Conservation (phyloP, 2,888 invertebrate species). For the Monopis laevigella region DNA sequence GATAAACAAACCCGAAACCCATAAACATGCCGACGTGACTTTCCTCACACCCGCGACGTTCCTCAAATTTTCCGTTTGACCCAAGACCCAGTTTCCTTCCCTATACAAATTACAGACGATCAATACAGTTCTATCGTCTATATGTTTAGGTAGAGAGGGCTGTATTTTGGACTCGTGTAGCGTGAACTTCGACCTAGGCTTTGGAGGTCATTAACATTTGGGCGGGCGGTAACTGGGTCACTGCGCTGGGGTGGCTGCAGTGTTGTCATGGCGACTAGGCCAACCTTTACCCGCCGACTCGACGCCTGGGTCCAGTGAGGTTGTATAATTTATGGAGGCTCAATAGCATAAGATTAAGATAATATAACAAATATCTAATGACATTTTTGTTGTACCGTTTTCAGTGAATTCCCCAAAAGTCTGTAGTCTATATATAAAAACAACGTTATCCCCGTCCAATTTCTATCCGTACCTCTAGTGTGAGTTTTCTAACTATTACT, state of each 20-base stretch:
- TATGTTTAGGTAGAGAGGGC: slow-evolving; percentile 12
- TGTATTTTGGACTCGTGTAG: slow-evolving; percentile 53
- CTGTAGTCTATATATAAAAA: too few relatives aligned
- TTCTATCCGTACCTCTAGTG: too few relatives aligned
- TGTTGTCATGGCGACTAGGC: slow-evolving; percentile 39
- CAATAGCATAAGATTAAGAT: too few relatives aligned
- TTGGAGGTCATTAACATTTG: slow-evolving; percentile 69
- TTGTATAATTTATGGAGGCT: too few relatives aligned
- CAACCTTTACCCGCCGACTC: slow-evolving; percentile 24
- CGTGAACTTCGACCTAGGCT: slow-evolving; percentile 66
- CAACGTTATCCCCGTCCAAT: too few relatives aligned
- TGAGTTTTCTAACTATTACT: too few relatives aligned
- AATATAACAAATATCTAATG: too few relatives aligned
- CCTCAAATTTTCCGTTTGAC: slow-evolving; percentile 14
- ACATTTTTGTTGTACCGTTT: too few relatives aligned
- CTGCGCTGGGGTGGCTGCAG: slow-evolving; percentile 43
- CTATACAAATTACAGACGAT: slow-evolving; percentile 36
- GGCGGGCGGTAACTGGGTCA: slow-evolving; percentile 54
- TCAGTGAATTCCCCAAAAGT: too few relatives aligned
- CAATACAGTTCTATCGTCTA: slow-evolving; percentile 47
- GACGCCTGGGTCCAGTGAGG: slow-evolving; percentile 26
- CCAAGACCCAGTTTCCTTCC: slow-evolving; percentile 51
- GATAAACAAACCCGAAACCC: slow-evolving; percentile 1
- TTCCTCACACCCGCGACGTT: slow-evolving; percentile 1
- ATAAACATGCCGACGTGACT: slow-evolving; percentile 7